phyloP scores from a whole-genome alignment of 2,888 invertebrate species.

The Torymus tubicola region DNA sequence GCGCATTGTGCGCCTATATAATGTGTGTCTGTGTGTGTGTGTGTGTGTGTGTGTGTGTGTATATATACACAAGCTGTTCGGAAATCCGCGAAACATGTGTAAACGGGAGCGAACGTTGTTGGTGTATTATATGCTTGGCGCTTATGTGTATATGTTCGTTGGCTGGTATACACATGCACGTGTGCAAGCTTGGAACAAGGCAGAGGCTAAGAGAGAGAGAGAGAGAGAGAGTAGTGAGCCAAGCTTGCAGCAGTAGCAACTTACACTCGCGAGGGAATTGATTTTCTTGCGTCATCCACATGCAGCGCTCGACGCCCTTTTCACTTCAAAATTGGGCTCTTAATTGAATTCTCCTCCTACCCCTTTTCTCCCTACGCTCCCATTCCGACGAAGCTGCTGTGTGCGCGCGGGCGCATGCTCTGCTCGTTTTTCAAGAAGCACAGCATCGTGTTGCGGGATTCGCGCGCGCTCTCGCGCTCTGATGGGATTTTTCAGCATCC shows the following conservation, averaged over 20 bases:
- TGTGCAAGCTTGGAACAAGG: background rate
- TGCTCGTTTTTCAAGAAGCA: slow-evolving; percentile 41
- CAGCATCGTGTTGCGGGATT: slow-evolving; percentile 26
- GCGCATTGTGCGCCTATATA: slow-evolving; percentile 10
- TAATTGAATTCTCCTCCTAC: slow-evolving; percentile 55
- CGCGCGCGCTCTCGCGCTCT: slow-evolving; percentile 11
- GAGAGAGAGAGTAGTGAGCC: slow-evolving; percentile 4
- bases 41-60: no score
- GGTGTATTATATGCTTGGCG: background rate
- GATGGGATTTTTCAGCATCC: slow-evolving; percentile 47
- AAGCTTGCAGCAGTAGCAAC: background rate
- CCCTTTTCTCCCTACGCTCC: slow-evolving; percentile 27
- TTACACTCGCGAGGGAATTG: slow-evolving; percentile 35
- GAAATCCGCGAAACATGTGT: slow-evolving; percentile 27
- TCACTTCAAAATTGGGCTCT: slow-evolving; percentile 47
- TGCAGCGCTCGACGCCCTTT: slow-evolving; percentile 37
- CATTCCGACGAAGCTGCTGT: background rate
- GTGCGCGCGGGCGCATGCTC: background rate
- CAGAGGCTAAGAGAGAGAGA: background rate
- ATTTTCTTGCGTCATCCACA: slow-evolving; percentile 51
- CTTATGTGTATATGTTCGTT: background rate
- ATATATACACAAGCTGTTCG: background rate
- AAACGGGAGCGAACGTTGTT: background rate
- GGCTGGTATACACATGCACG: background rate
- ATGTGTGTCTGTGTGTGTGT: no score